These are phyloP conservation scores for Linepithema humile DNA, from an alignment of 1,140 invertebrate species.

Conservation along the genomic window DNA sequence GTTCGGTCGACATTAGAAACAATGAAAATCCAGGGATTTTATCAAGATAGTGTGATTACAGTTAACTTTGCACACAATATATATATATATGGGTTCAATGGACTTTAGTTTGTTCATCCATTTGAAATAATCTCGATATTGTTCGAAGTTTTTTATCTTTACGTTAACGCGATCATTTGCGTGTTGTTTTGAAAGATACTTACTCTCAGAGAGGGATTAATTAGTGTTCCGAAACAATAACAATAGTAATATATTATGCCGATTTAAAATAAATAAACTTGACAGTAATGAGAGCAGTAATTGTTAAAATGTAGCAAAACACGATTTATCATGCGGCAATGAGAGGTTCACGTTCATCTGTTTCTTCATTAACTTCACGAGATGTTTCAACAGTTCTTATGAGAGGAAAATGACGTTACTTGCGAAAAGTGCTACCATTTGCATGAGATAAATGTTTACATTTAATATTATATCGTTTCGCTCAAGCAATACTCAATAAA, in stretches of 20 bases:
- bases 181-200: neutral
- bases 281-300: slow-evolving; percentile 7
- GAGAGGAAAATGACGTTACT: neutral
- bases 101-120: neutral
- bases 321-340: slow-evolving; percentile 18
- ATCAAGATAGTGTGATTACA: neutral
- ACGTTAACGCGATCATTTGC: neutral
- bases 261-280: slow-evolving; percentile 32
- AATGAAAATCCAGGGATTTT: neutral
- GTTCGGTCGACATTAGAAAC: neutral
- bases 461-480: neutral
- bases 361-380: neutral
- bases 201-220: neutral
- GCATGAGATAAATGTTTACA: neutral
- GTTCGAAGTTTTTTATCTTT: neutral
- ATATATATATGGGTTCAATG: neutral
- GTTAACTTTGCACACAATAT: neutral
- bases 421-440: neutral
- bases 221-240: neutral
- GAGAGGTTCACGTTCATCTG: neutral
- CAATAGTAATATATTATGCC: neutral
- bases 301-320: slow-evolving; percentile 12
- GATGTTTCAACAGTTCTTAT: neutral
- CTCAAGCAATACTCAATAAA: neutral
- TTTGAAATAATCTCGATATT: neutral